Percentiles rank a stretch among this genome's conserved stretches.
Evolutionary conservation across 2,113 vertebrate genomes (phyloP).

Genomic region (Actenoides lindsayi): DNA sequence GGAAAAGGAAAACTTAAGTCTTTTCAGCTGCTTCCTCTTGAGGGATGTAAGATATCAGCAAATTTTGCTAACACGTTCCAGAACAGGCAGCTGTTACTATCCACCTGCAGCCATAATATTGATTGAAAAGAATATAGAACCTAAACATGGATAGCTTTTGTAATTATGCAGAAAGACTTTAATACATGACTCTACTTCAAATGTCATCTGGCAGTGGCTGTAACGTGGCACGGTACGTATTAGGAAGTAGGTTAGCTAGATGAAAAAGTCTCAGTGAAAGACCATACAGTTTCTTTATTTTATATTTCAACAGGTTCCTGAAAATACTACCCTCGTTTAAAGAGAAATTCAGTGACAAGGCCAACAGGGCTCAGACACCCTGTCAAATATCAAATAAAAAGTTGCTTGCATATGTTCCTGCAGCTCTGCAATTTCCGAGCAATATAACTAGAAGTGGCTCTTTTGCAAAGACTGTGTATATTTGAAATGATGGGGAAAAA

Average conservation of each 20-base stretch:
- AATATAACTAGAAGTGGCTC: not conserved
- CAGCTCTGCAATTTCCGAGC: not conserved
- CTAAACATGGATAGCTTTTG: conserved; percentile 51
- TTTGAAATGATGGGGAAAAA: not conserved
- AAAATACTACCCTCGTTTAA: not conserved
- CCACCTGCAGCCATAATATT: conserved; percentile 69
- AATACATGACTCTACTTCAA: conserved; percentile 44
- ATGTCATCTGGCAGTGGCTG: conserved; percentile 27
- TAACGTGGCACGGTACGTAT: not conserved
- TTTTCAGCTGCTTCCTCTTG: conserved; percentile 68
- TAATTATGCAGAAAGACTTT: conserved; percentile 54
- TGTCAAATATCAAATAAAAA: not conserved
- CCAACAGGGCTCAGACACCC: not conserved
- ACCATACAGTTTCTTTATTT: not conserved
- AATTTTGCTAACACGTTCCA: conserved; percentile 58
- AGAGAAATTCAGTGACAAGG: not conserved
- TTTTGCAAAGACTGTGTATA: not conserved
- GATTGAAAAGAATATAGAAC: conserved; percentile 62
- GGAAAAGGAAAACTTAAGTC: conserved; percentile 41
- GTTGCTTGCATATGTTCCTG: not conserved
- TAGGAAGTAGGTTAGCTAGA: conserved; percentile 15
- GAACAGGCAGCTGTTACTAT: conserved; percentile 66
- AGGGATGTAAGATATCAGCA: conserved; percentile 58
- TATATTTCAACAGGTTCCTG: not conserved
- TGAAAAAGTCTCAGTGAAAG: not conserved